Base-by-base conservation (phyloP, 2,888 invertebrate species). In the Venusia cambrica region DNA sequence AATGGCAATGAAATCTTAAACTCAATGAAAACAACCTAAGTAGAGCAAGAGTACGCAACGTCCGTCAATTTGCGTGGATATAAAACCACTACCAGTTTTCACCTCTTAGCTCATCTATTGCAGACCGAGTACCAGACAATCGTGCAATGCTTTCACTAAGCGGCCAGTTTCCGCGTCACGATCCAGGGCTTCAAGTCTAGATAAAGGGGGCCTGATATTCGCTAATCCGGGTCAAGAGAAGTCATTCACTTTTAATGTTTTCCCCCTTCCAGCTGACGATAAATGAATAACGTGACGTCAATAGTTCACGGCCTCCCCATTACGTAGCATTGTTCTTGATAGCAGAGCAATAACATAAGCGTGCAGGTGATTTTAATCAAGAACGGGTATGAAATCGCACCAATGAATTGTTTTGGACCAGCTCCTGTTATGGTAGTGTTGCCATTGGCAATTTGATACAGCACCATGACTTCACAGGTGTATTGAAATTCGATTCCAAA, bases 121-220 rank as follows among this genome's bases (percentile, higher is more conserved):
- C 35, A 45, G 45, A 45, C 50, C 38, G 35, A 37, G 72, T 73
- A 75, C 69, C 74, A 79, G 74, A 71, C 70, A 74, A 72, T 68
- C 69, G 72, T 69, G 66, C 64, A 74, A 68, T 73, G 83, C 83
- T 84, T 84, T 84, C 84, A 74, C 83, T 72, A 64, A 58, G 51
- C 66, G 59, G 65, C 64, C 63, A 70, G 75, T 77, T 80, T 83
- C 80, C 76, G 78, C 77, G 73, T 83, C 81, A 85, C 83, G 77
- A 76, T 77, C 73, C 84, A 83, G 81, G 83, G 84, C 67, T 78
- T 60, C 56, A 71, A 74, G n/a, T n/a, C 76, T 74, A 72, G 34
- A 35, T 35, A 59, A 74, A 67, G 66, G 66, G 64, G 60, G 65
- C 62, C 67, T 70, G 70, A 77, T 80, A 76, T 80, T 76, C 67